Conservation (phyloP, 2,797 vertebrate genomes). For the Platyrinchus mystaceus region DNA sequence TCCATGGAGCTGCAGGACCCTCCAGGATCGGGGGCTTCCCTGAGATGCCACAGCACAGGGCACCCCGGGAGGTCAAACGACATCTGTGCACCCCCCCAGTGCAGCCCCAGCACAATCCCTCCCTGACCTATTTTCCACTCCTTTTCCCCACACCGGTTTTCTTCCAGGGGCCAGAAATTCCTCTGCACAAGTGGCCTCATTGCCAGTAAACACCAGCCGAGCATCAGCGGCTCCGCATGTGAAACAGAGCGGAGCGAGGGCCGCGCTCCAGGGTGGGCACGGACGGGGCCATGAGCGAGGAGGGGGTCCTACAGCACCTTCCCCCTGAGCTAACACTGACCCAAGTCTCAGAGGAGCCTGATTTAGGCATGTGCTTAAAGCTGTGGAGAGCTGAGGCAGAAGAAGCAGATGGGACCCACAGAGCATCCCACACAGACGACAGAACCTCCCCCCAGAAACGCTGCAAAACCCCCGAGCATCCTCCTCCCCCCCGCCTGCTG, state of each 20-base stretch:
- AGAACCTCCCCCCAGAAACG: fast-evolving
- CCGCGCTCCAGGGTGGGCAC: fast-evolving
- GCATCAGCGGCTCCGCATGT: neutral
- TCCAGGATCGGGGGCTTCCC: neutral
- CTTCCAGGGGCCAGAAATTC: neutral
- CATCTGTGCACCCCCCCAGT: fast-evolving
- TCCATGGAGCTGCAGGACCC: fast-evolving
- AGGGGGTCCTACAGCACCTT: neutral
- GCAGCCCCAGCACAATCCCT: neutral
- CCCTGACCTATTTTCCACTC: neutral
- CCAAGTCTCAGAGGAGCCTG: fast-evolving
- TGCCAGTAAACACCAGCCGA: neutral
- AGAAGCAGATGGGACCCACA: neutral
- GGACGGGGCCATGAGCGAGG: fast-evolving
- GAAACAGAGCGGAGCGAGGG: neutral
- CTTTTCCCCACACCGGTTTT: neutral
- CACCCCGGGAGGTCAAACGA: fast-evolving
- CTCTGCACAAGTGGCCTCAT: neutral
- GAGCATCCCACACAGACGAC: fast-evolving
- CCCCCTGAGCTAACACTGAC: neutral
- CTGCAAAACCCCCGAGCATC: fast-evolving
- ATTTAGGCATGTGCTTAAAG: neutral
- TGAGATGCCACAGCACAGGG: fast-evolving
- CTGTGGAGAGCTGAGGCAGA: fast-evolving
- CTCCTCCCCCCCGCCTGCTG: fast-evolving